Conservation (phyloP, 2,888 invertebrate species). For the Diachrysia chrysitis region DNA sequence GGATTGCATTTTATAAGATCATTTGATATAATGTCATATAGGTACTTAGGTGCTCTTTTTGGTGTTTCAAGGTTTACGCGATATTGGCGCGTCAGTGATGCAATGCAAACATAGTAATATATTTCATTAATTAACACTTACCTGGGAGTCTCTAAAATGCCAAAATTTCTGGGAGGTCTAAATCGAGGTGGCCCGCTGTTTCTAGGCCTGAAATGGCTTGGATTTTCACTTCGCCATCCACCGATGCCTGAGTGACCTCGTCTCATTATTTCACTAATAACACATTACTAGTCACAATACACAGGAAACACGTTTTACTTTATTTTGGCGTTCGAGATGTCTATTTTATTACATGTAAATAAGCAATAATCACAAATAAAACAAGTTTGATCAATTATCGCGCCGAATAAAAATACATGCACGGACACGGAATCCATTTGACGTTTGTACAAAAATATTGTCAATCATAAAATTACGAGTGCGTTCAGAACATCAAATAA, state of each 20-base stretch:
- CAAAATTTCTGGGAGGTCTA: conserved; percentile 71
- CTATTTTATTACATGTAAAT: conserved; percentile 32
- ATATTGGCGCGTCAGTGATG: conserved; percentile 72
- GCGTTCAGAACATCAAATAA: conserved; percentile 21
- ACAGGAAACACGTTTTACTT: conserved; percentile 22
- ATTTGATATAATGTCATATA: conserved; percentile 11
- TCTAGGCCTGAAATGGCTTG: conserved; percentile 81
- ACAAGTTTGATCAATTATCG: conserved; percentile 72
- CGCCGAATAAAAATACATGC: conserved; percentile 71
- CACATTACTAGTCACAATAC: conserved; percentile 66
- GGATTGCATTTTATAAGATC: neutral
- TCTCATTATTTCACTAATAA: conserved; percentile 78
- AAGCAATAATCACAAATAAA: conserved; percentile 43
- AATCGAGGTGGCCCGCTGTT: conserved; percentile 74
- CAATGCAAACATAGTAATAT: conserved; percentile 47
- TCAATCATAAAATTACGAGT: conserved; percentile 36
- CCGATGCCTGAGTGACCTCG: conserved; percentile 84
- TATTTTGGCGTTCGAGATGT: conserved; percentile 24
- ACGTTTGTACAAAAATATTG: conserved; percentile 59
- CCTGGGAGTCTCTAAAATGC: conserved; percentile 71
- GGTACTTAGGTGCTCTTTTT: conserved; percentile 18
- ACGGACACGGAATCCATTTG: conserved; percentile 64
- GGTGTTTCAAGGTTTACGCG: conserved; percentile 20
- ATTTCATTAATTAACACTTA: conserved; percentile 51
- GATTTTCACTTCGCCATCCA: conserved; percentile 84